Base-by-base conservation (phyloP, 2,888 invertebrate species). In the Mimachlamys varia region DNA sequence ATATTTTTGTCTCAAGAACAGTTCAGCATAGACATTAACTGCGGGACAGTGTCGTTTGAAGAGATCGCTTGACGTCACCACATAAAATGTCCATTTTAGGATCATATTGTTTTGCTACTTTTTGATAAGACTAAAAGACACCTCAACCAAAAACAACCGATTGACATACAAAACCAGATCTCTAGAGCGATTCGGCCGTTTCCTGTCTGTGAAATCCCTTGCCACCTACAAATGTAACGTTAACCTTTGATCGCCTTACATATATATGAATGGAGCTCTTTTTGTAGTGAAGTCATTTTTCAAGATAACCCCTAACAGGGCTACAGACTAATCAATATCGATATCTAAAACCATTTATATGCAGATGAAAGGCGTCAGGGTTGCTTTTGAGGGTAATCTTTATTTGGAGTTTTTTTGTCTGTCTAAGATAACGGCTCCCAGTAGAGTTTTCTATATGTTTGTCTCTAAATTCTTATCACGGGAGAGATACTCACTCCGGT, bases 381-480 rank as follows among this genome's bases (percentile, higher is more conserved):
- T 76, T 22, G 33, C 76, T 7, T 76, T 33, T 10, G 33, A 76
- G 76, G 33, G 33, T 22, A 76, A 76, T 76, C 12, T 76, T 22
- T 33, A 76, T 76, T 76, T 76, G 33, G 76, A 76, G 76, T 5
- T 76, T 76, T 76, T 76, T 76, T 33, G 76, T 76, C 27, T 76
- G 76, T 22, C 33, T 12, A 76, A 76, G 76, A 76, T 76, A 76
- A 76, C 76, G 15, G 7, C 33, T 76, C 76, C 76, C 76, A 13
- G 33, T 76, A 76, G 76, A 76, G 7, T 12, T 76, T 33, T 76
- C 53, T 76, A 27, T 15, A 33, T 76, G 76, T 76, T 76, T 33
- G 76, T 76, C 76, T 76, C 76, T 76, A 76, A 76, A 76, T 76
- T 33, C 76, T 76, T 33, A 76, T 76, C 76, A 33, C 33, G 12